Evolutionary conservation across 2,113 vertebrate species (phyloP).

Genomic region (Eubucco bourcierii): DNA sequence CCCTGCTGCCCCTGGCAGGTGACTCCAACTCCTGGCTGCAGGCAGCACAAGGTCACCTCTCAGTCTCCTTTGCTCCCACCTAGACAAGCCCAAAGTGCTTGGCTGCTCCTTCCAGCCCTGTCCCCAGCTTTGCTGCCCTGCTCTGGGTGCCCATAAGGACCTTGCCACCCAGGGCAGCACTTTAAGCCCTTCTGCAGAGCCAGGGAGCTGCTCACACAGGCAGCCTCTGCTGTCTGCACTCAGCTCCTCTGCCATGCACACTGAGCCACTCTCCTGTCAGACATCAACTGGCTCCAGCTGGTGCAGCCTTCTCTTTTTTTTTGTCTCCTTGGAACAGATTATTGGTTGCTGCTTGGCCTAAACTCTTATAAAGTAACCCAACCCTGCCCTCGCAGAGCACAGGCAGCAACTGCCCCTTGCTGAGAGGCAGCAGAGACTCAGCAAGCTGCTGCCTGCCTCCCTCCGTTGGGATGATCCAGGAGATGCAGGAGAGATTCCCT

Average conservation of each 20-base stretch:
- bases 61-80: too few relatives aligned
- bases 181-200: not conserved
- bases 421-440: not conserved
- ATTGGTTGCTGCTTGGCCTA: not conserved
- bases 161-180: not conserved
- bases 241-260: rapidly evolving
- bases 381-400: not conserved
- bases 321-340: not conserved
- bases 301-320: not conserved
- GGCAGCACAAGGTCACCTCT: too few relatives aligned
- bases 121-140: too few relatives aligned
- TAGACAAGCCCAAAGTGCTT: too few relatives aligned
- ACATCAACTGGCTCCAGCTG: not conserved
- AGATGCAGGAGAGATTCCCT: conserved; percentile 14
- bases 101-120: too few relatives aligned
- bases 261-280: not conserved
- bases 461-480: rapidly evolving
- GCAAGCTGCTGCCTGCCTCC: not conserved
- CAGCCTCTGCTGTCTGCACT: rapidly evolving
- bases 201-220: not conserved
- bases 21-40: too few relatives aligned
- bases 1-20: too few relatives aligned
- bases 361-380: conserved; percentile 43
- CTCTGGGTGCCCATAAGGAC: not conserved
- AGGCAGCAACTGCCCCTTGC: not conserved